Evolutionary conservation across 1,140 invertebrate genomes (phyloP).

Genomic region (Eueides isabella): DNA sequence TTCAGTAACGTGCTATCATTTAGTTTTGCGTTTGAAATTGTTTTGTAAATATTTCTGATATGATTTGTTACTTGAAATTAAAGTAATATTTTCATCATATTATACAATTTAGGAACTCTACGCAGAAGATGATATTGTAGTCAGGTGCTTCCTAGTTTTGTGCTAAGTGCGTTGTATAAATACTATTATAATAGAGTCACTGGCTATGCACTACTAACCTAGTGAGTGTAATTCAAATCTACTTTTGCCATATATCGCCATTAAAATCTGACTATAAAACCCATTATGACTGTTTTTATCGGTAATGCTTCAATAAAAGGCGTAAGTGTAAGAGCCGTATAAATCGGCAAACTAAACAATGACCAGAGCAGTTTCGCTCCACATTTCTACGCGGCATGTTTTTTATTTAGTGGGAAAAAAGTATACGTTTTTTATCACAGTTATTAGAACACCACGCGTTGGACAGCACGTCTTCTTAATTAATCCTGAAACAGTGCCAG

Average conservation of each 20-base stretch:
- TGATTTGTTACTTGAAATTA: not conserved
- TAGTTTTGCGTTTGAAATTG: not conserved
- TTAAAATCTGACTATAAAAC: constrained; percentile 79
- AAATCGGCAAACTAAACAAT: constrained; percentile 82
- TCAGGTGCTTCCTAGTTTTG: not conserved
- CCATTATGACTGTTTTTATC: constrained; percentile 79
- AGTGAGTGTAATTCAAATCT: constrained; percentile 60
- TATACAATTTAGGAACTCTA: not conserved
- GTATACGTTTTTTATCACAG: constrained; percentile 73
- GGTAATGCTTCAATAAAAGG: constrained; percentile 80
- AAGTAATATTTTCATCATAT: not conserved
- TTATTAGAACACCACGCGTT: constrained; percentile 73
- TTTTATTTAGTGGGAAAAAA: constrained; percentile 70
- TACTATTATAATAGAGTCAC: not conserved
- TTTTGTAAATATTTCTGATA: not conserved
- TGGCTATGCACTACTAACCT: constrained; percentile 36
- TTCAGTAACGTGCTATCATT: not conserved
- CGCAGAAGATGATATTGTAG: not conserved
- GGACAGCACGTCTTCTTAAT: constrained; percentile 75
- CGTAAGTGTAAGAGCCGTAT: constrained; percentile 80
- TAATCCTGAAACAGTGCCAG: constrained; percentile 61
- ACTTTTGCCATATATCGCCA: constrained; percentile 62
- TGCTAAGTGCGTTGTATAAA: not conserved
- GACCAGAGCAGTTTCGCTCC: constrained; percentile 70
- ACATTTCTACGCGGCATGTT: constrained; percentile 75